A percentile compares a stretch with the other conserved stretches of the same genome.
phyloP scores from a whole-genome alignment of 2,113 vertebrate species.

The human region GRCh38 chr5:180381001-180381500 shows the following conservation, averaged over 20 bases:
- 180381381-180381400: background rate
- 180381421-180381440: background rate
- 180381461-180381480: background rate
- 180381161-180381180: background rate
- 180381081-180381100: background rate
- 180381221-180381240: background rate
- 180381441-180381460: background rate
- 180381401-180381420: background rate
- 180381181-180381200: background rate
- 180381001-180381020: background rate
- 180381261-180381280: background rate
- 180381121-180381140: background rate
- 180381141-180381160: background rate
- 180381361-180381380: background rate
- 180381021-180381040: background rate
- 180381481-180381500: background rate
- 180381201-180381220: background rate
- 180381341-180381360: too few relatives aligned
- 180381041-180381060: background rate
- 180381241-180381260: rapidly evolving
- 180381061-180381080: rapidly evolving
- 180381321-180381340: rapidly evolving
- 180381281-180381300: background rate
- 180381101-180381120: background rate
- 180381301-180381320: background rate